Evolutionary conservation across 2,888 invertebrate genomes (phyloP).

Genomic region (Crematogaster levior): DNA sequence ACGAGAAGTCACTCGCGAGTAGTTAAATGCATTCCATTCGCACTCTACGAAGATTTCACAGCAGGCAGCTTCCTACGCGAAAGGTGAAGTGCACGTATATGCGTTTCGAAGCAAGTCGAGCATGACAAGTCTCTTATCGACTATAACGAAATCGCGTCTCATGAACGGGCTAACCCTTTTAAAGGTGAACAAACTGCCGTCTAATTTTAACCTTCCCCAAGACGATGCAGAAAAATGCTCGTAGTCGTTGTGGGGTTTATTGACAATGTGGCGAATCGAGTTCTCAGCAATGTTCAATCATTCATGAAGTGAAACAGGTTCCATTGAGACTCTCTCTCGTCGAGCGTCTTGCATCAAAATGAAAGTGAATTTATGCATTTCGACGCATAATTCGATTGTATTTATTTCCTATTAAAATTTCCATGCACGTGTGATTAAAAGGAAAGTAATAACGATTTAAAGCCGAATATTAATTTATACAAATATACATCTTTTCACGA

Average conservation of each 20-base stretch:
- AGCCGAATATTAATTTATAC: constrained; percentile 2
- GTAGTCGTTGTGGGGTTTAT: constrained; percentile 58
- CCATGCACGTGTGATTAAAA: background rate
- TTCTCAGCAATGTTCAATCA: constrained; percentile 69
- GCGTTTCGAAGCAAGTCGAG: constrained; percentile 22
- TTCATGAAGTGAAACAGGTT: constrained; percentile 71
- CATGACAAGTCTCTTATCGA: constrained; percentile 21
- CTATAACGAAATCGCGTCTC: background rate
- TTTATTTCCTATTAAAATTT: constrained; percentile 10
- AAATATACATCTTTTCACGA: background rate
- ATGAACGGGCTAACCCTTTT: constrained; percentile 14
- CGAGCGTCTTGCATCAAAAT: constrained; percentile 9
- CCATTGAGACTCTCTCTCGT: constrained; percentile 61
- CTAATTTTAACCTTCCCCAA: constrained; percentile 63
- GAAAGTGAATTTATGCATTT: constrained; percentile 19
- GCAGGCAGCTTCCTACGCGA: constrained; percentile 37
- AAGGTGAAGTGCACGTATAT: background rate
- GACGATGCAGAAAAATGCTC: constrained; percentile 38
- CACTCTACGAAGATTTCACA: constrained; percentile 30
- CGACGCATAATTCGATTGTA: background rate
- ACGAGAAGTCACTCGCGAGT: constrained; percentile 27
- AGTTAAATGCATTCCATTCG: constrained; percentile 40
- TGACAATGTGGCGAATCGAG: constrained; percentile 64
- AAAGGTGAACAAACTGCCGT: constrained; percentile 52
- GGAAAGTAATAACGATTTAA: background rate